Evolutionary conservation across 1,140 invertebrate genomes (phyloP), one percentile per base, ranked within the genome.

Genomic region (Helicoverpa zea): DNA sequence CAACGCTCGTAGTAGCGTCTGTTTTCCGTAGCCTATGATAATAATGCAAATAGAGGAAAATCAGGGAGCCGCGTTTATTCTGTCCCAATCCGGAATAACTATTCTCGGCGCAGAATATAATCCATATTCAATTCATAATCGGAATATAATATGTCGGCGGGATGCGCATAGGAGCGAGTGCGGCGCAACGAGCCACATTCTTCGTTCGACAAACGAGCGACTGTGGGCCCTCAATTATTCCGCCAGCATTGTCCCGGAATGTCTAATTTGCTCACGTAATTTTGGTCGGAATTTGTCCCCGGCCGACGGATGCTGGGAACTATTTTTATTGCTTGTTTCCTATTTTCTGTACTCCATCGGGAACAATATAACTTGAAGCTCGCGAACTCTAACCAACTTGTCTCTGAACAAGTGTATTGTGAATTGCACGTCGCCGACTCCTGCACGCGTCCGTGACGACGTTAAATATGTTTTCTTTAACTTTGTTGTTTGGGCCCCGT

Each of bases 191-290:
- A 84, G 83, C 66, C 81, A 85, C 86, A 84, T 85, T 85, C 84
- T 84, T 78, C 79, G 79, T 87, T 83, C 81, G 59, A 87, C 84
- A 87, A 90, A 89, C 86, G 87, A 88, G 84, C 87, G 81, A 70
- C 80, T 86, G 89, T 54, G 87, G 83, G 86, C 82, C 86, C 89
- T 92, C 89, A 91, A 91, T 93, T 91, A 94, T 90, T 92, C 87
- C 85, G 86, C 82, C 84, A 85, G 88, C 89, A 88, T 92, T 93
- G 90, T 90, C 87, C 91, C 83, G 92, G 92, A 94, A 94, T 93
- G 91, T 93, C 89, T 94, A 94, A 94, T 93, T 93, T 93, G 91
- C 89, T 92, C 93, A 94, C 93, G 92, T 94, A 94, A 94, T 93
- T 93, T 93, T 89, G 86, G 86, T 82, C 88, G 91, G 91, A 92